Conservation (phyloP, 1,140 invertebrate genomes). For the Tetranychus cinnabarinus region DNA sequence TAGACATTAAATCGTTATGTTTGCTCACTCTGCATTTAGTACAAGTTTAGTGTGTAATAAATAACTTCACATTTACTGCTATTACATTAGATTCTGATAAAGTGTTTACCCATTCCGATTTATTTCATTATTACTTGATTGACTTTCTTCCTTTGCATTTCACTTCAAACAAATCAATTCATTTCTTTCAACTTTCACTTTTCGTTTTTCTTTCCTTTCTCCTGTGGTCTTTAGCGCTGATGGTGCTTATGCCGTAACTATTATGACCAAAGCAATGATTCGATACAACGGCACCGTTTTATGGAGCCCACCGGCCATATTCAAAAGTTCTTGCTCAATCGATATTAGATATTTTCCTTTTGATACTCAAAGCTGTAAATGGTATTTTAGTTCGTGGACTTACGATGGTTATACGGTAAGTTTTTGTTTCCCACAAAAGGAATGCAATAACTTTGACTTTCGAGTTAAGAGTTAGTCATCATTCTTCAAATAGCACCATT, state of each 20-base stretch:
- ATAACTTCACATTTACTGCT: too few relatives aligned
- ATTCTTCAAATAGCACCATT: too few relatives aligned
- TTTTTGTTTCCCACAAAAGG: background rate
- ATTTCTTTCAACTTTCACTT: too few relatives aligned
- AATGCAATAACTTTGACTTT: background rate
- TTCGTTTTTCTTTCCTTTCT: background rate
- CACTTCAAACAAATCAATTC: too few relatives aligned
- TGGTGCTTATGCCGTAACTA: constrained; percentile 86
- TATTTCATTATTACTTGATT: too few relatives aligned
- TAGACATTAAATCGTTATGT: too few relatives aligned
- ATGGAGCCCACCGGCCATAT: constrained; percentile 58
- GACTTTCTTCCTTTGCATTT: too few relatives aligned
- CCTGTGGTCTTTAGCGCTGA: constrained; percentile 44
- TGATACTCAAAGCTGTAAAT: constrained; percentile 73
- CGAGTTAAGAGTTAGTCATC: background rate
- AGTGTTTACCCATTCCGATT: too few relatives aligned
- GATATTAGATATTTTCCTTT: constrained; percentile 86
- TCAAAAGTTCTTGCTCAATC: constrained; percentile 92
- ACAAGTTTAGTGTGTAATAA: too few relatives aligned
- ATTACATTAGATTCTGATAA: too few relatives aligned
- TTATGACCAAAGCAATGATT: constrained; percentile 62
- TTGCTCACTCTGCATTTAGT: too few relatives aligned
- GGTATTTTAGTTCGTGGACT: constrained; percentile 94
- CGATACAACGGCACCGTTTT: constrained; percentile 14
- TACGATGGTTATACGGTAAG: constrained; percentile 31